A percentile compares a stretch with the other conserved stretches of the same genome.
These are phyloP conservation scores for Labrus mixtus DNA, from an alignment of 2,113 vertebrate genomes.

Conservation along the genomic window DNA sequence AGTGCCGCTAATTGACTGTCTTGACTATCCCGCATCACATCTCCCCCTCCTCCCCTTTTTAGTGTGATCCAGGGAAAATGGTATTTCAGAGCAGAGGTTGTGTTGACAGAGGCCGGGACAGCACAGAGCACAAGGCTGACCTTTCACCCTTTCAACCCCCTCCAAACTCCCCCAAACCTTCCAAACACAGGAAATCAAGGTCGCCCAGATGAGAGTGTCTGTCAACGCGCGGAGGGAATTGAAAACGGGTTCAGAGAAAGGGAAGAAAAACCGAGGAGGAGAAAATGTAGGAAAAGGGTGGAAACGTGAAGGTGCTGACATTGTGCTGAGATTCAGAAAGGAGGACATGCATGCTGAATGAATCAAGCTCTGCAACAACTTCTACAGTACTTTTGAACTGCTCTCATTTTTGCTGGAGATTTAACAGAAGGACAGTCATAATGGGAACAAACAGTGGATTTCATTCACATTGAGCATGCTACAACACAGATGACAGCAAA, in stretches of 20 bases:
- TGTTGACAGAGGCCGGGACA: constrained; percentile 79
- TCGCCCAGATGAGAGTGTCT: constrained; percentile 75
- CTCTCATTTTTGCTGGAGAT: constrained; percentile 46
- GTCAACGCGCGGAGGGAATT: constrained; percentile 72
- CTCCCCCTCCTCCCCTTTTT: constrained; percentile 24
- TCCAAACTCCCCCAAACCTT: constrained; percentile 45
- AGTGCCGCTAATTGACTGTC: constrained; percentile 66
- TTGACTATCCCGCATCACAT: constrained; percentile 29
- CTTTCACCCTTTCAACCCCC: constrained; percentile 68
- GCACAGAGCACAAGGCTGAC: constrained; percentile 68
- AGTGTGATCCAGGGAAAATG: constrained; percentile 60
- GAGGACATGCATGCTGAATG: constrained; percentile 52
- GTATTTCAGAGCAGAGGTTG: constrained; percentile 74
- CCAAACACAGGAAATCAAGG: constrained; percentile 77
- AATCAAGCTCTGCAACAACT: constrained; percentile 52
- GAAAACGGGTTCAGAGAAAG: constrained; percentile 64
- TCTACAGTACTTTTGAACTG: constrained; percentile 21
- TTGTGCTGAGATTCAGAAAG: constrained; percentile 30
- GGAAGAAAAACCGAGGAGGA: neutral
- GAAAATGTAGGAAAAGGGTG: constrained; percentile 12
- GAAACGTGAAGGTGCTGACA: constrained; percentile 35
- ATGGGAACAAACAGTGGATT: constrained; percentile 67
- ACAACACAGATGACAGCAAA: constrained; percentile 67
- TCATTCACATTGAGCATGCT: constrained; percentile 65
- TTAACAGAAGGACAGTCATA: constrained; percentile 60